Percentiles rank a stretch among this genome's conserved stretches.
Evolutionary conservation across 2,888 invertebrate species (phyloP).

Genomic region (Drosophila borealis): DNA sequence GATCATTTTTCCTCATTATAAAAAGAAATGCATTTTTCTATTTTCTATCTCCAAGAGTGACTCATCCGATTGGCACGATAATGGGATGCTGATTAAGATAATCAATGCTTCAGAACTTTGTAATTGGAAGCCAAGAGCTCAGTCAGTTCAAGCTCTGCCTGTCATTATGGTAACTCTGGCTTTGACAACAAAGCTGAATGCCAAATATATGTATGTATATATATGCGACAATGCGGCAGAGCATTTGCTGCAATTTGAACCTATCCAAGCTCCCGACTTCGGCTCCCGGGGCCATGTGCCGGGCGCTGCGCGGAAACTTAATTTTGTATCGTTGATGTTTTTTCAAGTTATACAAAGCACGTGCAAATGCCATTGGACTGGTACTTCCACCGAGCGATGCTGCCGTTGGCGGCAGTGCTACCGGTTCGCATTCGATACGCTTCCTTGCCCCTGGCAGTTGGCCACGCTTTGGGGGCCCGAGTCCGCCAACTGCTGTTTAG

Average conservation of each 20-base stretch:
- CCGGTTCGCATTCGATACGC: conserved; percentile 32
- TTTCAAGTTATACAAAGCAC: conserved; percentile 54
- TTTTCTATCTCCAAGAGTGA: neutral
- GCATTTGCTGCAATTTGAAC: conserved; percentile 41
- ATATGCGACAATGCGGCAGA: conserved; percentile 26
- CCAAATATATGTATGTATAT: conserved; percentile 43
- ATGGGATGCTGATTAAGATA: conserved; percentile 41
- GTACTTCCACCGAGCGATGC: conserved; percentile 15
- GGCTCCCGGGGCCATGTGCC: conserved; percentile 16
- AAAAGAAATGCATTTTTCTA: neutral
- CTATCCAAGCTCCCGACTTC: neutral
- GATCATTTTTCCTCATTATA: neutral
- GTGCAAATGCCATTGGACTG: conserved; percentile 48
- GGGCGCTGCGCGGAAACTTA: conserved; percentile 54
- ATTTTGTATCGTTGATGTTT: conserved; percentile 60
- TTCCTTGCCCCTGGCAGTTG: conserved; percentile 20
- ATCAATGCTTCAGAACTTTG: conserved; percentile 55
- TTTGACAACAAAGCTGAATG: conserved; percentile 28
- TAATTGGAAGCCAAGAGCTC: conserved; percentile 61
- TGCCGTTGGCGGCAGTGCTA: conserved; percentile 17
- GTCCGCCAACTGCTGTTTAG: conserved; percentile 23
- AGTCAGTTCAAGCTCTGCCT: conserved; percentile 25
- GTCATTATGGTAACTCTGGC: conserved; percentile 37
- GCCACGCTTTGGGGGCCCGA: neutral
- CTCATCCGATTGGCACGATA: conserved; percentile 28